Conservation (phyloP, 2,113 vertebrate genomes). For the Psittacara wagleri region DNA sequence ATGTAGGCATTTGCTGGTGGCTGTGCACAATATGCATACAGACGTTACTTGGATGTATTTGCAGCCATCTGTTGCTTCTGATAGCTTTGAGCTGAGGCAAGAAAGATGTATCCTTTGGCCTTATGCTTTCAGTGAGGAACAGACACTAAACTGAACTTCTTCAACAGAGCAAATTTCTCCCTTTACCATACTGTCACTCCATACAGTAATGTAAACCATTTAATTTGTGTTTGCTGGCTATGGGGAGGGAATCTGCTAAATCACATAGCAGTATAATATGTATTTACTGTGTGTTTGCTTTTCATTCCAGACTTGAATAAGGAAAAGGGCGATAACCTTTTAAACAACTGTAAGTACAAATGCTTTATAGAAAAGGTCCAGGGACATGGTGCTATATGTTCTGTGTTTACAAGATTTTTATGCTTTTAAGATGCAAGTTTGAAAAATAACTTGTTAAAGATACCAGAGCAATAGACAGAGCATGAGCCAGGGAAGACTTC, state of each 20-base stretch:
- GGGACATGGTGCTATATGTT: background rate
- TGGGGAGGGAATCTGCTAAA: background rate
- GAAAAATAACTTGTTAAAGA: background rate
- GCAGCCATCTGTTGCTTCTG: background rate
- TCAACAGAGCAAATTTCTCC: background rate
- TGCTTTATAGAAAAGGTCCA: background rate
- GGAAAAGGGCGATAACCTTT: constrained; percentile 67
- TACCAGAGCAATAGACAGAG: background rate
- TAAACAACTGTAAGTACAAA: constrained; percentile 75
- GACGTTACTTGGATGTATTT: background rate
- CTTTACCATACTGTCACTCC: background rate
- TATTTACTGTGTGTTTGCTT: constrained; percentile 11
- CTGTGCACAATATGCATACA: background rate
- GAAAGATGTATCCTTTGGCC: background rate
- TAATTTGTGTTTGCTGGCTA: background rate
- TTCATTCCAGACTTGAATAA: constrained; percentile 66
- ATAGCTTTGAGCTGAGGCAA: background rate
- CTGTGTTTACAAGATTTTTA: background rate
- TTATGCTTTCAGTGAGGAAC: background rate
- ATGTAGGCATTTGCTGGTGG: background rate
- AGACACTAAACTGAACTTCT: background rate
- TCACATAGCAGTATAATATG: background rate
- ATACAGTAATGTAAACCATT: background rate
- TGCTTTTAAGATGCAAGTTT: background rate
- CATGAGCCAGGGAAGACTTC: background rate